phyloP scores from a whole-genome alignment of 1,140 invertebrate genomes.

The Calliopsis andreniformis region DNA sequence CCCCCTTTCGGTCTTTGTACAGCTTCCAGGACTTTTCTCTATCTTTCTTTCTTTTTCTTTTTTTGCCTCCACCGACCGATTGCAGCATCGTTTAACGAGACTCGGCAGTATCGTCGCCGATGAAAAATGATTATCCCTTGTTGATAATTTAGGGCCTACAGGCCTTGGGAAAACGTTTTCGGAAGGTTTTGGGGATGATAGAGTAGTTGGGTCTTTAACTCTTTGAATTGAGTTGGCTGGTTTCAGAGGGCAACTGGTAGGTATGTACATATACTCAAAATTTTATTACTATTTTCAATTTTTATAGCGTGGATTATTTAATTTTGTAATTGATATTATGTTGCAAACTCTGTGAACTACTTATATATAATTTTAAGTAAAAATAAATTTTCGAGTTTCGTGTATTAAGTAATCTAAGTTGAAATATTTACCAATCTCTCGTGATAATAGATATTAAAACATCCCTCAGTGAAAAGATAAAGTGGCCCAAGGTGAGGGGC shows the following conservation, averaged over 20 bases:
- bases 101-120: slow-evolving; percentile 32
- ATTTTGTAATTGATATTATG: too few species aligned
- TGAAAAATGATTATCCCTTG: slow-evolving; percentile 58
- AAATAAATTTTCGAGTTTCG: too few species aligned
- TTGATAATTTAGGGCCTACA: slow-evolving; percentile 20
- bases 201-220: neutral
- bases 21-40: slow-evolving; percentile 16
- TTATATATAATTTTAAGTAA: too few species aligned
- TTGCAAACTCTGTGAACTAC: too few species aligned
- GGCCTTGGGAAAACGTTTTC: slow-evolving; percentile 20
- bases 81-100: slow-evolving; percentile 44
- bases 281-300: too few species aligned
- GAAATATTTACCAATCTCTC: too few species aligned
- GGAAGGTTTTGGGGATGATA: neutral
- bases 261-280: too few species aligned
- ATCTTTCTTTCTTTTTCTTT: too few species aligned
- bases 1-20: slow-evolving; percentile 7
- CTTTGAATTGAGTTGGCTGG: neutral
- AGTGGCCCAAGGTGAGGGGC: neutral
- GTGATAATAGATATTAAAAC: neutral
- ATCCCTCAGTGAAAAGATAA: neutral
- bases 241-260: too few species aligned
- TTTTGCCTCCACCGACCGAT: slow-evolving; percentile 16
- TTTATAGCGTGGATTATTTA: too few species aligned
- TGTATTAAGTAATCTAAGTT: too few species aligned